Evolutionary conservation across 2,113 vertebrate genomes (phyloP), one percentile per base, ranked within the genome.

Genomic region (Oncorhynchus mykiss): DNA sequence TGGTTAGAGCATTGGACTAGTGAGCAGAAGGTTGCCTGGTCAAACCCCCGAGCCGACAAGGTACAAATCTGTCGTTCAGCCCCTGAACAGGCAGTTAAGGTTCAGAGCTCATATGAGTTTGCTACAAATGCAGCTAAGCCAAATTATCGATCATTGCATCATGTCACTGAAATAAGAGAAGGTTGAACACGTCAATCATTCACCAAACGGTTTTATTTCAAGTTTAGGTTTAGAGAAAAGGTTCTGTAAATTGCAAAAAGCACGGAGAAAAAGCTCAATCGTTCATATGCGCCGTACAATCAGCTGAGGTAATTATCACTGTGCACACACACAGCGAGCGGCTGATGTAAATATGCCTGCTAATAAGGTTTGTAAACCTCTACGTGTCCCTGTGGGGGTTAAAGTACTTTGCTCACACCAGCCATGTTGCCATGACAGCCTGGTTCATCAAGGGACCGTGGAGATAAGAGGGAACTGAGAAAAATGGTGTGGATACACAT

Each of bases 391-490:
- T 18, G 49, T 20, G 48, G 66, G 67, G 51, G 70, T 65, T 16
- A 29, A 34, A 34, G 11, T 39, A 34, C 31, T 73, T 69, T 54
- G 22, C 74, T 31, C 7, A 51, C 54, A 67, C 39, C 66, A 67
- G 20, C 13, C 76, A 71, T 64, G 77, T 70, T 76, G 67, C 72
- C 66, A 54, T 60, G 49, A 68, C 25, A 84, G 75, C 27, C 24
- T 2, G 24, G 13, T 72, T 84, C 64, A 76, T 79, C 70, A 81
- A 82, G 79, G 72, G 67, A 77, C 74, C 70, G 73, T 49, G 79
- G 51, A 75, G 81, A 86, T 68, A 65, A 82, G 81, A 78, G 84
- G 70, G 73, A 84, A 85, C 74, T 39, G 31, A 34, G 66, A 34
- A 68, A 68, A 68, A 39, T 14, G 7, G 18, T 68, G 27, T 65